Conservation (phyloP, 2,797 vertebrate species). For the Gastrophryne carolinensis region DNA sequence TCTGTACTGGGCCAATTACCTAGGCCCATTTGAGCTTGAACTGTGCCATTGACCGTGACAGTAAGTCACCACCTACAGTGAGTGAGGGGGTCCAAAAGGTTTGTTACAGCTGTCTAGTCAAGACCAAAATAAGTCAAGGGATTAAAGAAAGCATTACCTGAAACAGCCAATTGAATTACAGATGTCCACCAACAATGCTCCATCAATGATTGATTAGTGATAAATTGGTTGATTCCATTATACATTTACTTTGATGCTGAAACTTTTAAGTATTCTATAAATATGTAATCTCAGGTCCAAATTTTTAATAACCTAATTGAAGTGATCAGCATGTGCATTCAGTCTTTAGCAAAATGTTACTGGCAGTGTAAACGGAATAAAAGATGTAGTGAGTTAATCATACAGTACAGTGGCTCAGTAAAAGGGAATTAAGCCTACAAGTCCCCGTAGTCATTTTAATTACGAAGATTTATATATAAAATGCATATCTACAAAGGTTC, state of each 20-base stretch:
- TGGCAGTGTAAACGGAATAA: background rate
- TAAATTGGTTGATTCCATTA: background rate
- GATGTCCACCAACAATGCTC: no score
- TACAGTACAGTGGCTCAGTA: background rate
- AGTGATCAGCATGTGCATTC: background rate
- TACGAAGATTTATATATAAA: constrained; percentile 1
- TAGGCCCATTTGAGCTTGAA: no score
- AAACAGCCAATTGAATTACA: no score
- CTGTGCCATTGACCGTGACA: no score
- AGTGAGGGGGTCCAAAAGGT: no score
- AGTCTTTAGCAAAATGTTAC: background rate
- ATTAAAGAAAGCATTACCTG: no score
- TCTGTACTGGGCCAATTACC: no score
- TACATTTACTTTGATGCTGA: background rate
- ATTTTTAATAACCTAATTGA: background rate
- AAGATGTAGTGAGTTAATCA: background rate
- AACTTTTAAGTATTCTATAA: background rate
- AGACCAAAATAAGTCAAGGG: no score
- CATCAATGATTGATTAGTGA: no score
- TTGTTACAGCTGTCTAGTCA: no score
- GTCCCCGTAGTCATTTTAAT: constrained; percentile 11
- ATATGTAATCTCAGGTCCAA: background rate
- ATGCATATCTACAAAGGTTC: background rate
- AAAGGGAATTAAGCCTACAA: background rate
- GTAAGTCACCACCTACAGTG: no score